Conservation (phyloP, 35 echinoderm and acorn worm species). For the Ophioderma brevispina region DNA sequence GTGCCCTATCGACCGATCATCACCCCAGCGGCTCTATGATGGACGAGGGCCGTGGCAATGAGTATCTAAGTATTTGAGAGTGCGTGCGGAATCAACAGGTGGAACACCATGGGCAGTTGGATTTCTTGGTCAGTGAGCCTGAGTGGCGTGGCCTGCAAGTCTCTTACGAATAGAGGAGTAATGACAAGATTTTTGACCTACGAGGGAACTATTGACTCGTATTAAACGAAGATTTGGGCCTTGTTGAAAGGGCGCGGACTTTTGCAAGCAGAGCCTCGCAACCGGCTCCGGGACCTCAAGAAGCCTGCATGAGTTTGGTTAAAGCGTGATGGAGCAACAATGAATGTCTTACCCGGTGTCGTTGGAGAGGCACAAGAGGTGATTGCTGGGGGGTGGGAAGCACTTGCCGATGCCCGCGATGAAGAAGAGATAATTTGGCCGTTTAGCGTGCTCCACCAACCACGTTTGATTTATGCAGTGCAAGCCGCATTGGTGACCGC, state of each 20-base stretch:
- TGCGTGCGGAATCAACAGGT: not conserved
- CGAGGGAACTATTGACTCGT: not conserved
- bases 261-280: not conserved
- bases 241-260: not conserved
- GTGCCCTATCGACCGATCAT: too few relatives aligned
- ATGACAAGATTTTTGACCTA: not conserved
- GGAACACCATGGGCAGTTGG: not conserved
- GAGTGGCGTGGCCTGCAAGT: not conserved
- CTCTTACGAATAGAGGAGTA: not conserved
- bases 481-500: conserved; percentile 9
- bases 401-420: too few relatives aligned
- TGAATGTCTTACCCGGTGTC: conserved; percentile 2
- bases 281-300: not conserved
- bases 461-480: conserved; percentile 24
- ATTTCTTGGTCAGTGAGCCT: conserved; percentile 27
- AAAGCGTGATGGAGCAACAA: not conserved
- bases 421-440: conserved; percentile 1
- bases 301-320: conserved; percentile 11
- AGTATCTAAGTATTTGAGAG: conserved; percentile 43
- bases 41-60: conserved; percentile 43
- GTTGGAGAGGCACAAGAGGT: not conserved
- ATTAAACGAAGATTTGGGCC: conserved; percentile 41
- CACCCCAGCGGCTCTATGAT: too few relatives aligned
- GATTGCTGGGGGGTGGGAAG: too few relatives aligned
- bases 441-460: conserved; percentile 8